phyloP scores from a whole-genome alignment of 1,140 invertebrate genomes.

The Trinorchestia longiramus region DNA sequence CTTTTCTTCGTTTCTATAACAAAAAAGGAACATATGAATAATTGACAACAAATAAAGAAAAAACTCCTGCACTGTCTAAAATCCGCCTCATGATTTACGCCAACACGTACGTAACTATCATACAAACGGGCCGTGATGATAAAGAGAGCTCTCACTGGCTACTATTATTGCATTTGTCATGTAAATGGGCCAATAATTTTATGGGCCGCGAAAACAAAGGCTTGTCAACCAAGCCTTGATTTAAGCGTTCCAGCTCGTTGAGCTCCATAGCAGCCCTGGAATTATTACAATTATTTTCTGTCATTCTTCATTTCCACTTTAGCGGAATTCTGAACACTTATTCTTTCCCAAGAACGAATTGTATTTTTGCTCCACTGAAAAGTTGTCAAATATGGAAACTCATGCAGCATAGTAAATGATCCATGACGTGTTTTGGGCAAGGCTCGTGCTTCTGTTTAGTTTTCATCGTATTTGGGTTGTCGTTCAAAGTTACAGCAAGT shows the following conservation, averaged over 20 bases:
- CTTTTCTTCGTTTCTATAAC: neutral
- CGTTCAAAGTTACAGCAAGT: too few species aligned
- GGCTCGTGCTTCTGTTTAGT: too few species aligned
- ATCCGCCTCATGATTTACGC: neutral
- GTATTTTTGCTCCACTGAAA: too few species aligned
- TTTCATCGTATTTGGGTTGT: too few species aligned
- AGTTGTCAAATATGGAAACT: too few species aligned
- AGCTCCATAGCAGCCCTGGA: neutral
- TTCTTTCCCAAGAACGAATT: too few species aligned
- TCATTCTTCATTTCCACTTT: neutral
- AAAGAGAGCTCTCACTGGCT: neutral
- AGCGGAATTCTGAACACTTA: neutral
- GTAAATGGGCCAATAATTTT: neutral
- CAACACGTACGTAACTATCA: neutral
- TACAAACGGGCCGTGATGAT: neutral
- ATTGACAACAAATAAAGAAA: neutral
- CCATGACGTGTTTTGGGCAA: too few species aligned
- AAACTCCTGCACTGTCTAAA: neutral
- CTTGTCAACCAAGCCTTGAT: neutral
- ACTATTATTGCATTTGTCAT: neutral
- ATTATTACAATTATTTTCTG: neutral
- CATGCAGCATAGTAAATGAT: too few species aligned
- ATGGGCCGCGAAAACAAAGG: neutral
- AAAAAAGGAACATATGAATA: neutral
- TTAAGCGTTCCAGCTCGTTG: neutral